phyloP scores from a whole-genome alignment of 1,140 invertebrate genomes.

The Drosophila fuyamai region DNA sequence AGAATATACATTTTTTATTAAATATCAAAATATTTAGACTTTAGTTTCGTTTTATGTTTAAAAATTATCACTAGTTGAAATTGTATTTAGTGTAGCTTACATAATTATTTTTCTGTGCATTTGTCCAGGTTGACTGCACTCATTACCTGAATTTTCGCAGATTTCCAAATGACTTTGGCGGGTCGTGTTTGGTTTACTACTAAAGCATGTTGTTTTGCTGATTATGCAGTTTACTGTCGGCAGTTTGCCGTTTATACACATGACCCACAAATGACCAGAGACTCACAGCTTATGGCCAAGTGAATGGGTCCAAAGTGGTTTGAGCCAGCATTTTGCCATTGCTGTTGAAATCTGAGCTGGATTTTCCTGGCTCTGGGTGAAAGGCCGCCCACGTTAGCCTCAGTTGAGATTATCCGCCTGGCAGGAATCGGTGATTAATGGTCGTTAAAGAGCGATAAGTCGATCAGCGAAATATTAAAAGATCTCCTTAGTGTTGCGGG shows the following conservation, averaged over 20 bases:
- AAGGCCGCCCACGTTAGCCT: conserved; percentile 44
- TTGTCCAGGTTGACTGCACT: conserved; percentile 55
- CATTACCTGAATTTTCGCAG: conserved; percentile 55
- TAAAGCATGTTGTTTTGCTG: conserved; percentile 27
- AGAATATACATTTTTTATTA: too few species aligned
- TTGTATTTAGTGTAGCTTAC: too few species aligned
- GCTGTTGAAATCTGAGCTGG: conserved; percentile 54
- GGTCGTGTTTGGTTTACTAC: conserved; percentile 31
- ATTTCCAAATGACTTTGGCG: conserved; percentile 24
- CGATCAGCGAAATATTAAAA: conserved; percentile 44
- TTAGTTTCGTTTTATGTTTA: too few species aligned
- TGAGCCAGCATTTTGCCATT: conserved; percentile 17
- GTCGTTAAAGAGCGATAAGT: conserved; percentile 48
- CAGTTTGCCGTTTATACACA: conserved; percentile 46
- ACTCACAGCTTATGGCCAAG: conserved; percentile 21
- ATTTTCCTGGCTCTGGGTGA: conserved; percentile 45
- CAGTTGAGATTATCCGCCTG: conserved; percentile 32
- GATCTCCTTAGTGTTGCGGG: conserved; percentile 13
- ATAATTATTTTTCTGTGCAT: conserved; percentile 12
- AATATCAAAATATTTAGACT: too few species aligned
- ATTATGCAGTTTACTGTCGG: conserved; percentile 51
- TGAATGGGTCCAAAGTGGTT: conserved; percentile 46
- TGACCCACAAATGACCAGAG: conserved; percentile 74
- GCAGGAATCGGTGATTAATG: conserved; percentile 45
- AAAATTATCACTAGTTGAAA: too few species aligned